Base-by-base conservation (phyloP, 2,888 invertebrate genomes). In the Pinctada fucata region DNA sequence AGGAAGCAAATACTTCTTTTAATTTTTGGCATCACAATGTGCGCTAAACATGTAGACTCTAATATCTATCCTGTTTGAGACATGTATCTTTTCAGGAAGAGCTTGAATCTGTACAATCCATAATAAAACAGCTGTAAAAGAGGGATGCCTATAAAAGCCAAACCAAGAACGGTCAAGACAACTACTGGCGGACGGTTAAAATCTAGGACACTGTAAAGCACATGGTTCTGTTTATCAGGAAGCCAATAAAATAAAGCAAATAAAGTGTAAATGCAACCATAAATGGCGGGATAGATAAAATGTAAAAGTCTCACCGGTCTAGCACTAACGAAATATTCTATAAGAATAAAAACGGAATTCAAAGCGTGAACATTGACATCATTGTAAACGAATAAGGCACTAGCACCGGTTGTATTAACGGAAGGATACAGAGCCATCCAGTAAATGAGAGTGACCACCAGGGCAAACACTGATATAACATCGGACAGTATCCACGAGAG, bases 171-270 rank as follows among this genome's bases (percentile, higher is more conserved):
- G 10, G 87, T 72, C 0, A 80, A 77, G 2, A 79, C 45, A 8
- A 88, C 85, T 51, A 78, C 72, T 2, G 83, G 86, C 0, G 90
- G 88, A 8, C 86, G 73, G 75, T 88, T 90, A 90, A 91, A 91
- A 77, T 91, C 91, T 16, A 91, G 75, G 2, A 91, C 86, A 0
- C 85, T 83, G 77, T 91, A 91, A 1, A 91, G 74, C 3, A 91
- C 88, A 68, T 88, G 85, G n/a, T 81, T 82, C 6, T 75, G 72
- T n/a, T 84, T 86, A 76, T 91, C 90, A 2, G 72, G 58, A 2
- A 84, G 81, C 90, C 90, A 91, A 75, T 86, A 89, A 16, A 88
- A 84, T 47, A 83, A 75, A 63, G 85, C 88, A 79, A 88, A 90
- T 6, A 83, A 48, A 6, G 85, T 69, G 79, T 90, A 90, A 8